A percentile compares a stretch with the other conserved stretches of the same genome.
Conservation (phyloP, 2,113 vertebrate genomes). For the human region GRCh38 chr12:4858001-4858500, state of each 20-base stretch:
- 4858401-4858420: neutral
- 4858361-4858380: fast-evolving
- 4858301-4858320: neutral
- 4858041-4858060: neutral
- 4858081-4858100: neutral
- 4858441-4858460: neutral
- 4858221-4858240: neutral
- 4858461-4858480: neutral
- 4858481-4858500: neutral
- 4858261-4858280: neutral
- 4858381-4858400: neutral
- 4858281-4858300: neutral
- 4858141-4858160: neutral
- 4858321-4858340: neutral
- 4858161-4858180: neutral
- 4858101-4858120: neutral
- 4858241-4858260: fast-evolving
- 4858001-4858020: neutral
- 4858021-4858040: neutral
- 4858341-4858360: neutral
- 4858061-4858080: fast-evolving
- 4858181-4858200: neutral
- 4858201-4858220: neutral
- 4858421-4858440: neutral
- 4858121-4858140: neutral